Percentiles rank a stretch among this genome's conserved stretches.
Evolutionary conservation across 2,888 invertebrate genomes (phyloP).

Genomic region (Nycteola revayana): DNA sequence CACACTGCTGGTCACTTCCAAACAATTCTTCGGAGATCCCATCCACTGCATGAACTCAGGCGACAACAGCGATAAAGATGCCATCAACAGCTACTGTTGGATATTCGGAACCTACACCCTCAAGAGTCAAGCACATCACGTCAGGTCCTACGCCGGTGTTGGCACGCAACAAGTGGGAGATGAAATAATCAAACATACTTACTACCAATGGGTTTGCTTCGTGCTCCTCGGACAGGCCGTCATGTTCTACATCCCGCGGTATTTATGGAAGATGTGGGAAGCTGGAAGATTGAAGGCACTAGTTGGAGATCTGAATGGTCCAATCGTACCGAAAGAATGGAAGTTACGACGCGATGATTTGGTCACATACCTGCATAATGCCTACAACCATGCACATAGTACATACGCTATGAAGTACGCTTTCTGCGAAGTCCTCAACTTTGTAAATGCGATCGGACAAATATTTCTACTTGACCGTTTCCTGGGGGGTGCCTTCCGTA

Average conservation of each 20-base stretch:
- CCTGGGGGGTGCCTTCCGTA: conserved; percentile 82
- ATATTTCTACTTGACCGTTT: conserved; percentile 86
- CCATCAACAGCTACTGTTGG: conserved; percentile 90
- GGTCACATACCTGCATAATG: conserved; percentile 80
- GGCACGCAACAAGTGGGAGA: conserved; percentile 67
- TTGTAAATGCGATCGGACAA: conserved; percentile 87
- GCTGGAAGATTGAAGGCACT: conserved; percentile 83
- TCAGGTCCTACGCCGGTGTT: conserved; percentile 77
- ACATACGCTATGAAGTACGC: conserved; percentile 85
- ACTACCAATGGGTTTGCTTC: conserved; percentile 89
- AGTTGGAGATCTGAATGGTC: conserved; percentile 81
- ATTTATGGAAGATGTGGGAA: conserved; percentile 88
- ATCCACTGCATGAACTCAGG: conserved; percentile 86
- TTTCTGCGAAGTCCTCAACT: conserved; percentile 88
- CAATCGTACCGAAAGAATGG: conserved; percentile 81
- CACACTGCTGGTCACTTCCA: conserved; percentile 89
- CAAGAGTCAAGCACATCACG: conserved; percentile 68
- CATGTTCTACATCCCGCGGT: conserved; percentile 86
- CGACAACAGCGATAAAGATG: conserved; percentile 76
- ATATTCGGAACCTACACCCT: conserved; percentile 87
- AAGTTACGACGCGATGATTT: conserved; percentile 77
- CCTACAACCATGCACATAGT: conserved; percentile 81
- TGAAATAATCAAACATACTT: conserved; percentile 80
- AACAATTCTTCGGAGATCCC: conserved; percentile 93
- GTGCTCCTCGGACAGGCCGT: conserved; percentile 85